phyloP scores from a whole-genome alignment of 2,888 invertebrate genomes.

The Hermodice carunculata region DNA sequence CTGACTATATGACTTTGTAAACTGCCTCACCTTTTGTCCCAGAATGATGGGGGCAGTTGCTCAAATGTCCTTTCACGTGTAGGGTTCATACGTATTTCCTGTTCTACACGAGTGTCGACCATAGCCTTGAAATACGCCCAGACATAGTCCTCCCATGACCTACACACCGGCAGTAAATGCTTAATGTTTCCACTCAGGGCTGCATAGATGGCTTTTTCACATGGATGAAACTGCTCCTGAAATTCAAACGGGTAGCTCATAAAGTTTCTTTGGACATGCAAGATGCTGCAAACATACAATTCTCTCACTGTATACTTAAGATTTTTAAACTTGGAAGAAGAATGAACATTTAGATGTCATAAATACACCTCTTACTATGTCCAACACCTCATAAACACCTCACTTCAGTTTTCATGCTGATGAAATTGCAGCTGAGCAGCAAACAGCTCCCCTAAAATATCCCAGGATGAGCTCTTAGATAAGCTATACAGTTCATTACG shows the following conservation, averaged over 20 bases:
- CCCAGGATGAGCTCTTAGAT: background rate
- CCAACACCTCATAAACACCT: too few species aligned
- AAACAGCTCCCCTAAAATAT: background rate
- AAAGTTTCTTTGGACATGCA: background rate
- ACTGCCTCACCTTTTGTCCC: slow-evolving; percentile 60
- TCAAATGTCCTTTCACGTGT: slow-evolving; percentile 63
- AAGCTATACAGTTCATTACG: too few species aligned
- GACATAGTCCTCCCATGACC: slow-evolving; percentile 89
- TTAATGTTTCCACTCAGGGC: slow-evolving; percentile 86
- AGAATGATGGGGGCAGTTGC: slow-evolving; percentile 56
- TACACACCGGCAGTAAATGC: slow-evolving; percentile 81
- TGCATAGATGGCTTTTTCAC: slow-evolving; percentile 79
- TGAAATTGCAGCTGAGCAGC: too few species aligned
- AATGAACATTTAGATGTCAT: too few species aligned
- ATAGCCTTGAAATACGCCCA: slow-evolving; percentile 86
- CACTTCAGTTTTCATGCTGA: too few species aligned
- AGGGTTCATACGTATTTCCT: slow-evolving; percentile 78
- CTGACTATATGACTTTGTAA: too few species aligned
- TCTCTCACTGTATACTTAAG: too few species aligned
- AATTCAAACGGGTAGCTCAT: background rate
- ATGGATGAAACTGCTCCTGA: slow-evolving; percentile 53
- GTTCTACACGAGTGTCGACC: slow-evolving; percentile 88
- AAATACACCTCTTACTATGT: too few species aligned
- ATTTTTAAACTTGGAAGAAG: too few species aligned
- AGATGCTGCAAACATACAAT: background rate